Base-by-base conservation (phyloP, 2,888 invertebrate species). In the Drosophila villosipedis region DNA sequence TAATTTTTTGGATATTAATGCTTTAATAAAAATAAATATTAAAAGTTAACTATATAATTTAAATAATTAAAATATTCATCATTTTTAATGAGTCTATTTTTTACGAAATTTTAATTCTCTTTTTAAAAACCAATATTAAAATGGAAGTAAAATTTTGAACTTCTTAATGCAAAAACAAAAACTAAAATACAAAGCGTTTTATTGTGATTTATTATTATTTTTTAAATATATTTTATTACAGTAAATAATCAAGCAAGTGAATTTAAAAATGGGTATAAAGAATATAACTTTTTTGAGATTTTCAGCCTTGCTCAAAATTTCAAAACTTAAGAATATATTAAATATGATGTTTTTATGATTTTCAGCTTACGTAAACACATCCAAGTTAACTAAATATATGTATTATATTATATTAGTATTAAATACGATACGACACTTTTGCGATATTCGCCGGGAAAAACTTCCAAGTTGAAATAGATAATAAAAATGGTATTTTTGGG, bases 101-200 rank as follows among this genome's bases (percentile, higher is more conserved):
- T 1, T 12, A n/a, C n/a, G 5, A n/a, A 12, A 43, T 41, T 22
- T 6, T 0, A 7, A 14, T 22, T 22, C 43, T 22, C 3, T 0
- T 22, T 41, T 43, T 1, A 12, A 43, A 3, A 22, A 6, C 5
- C 1, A 22, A 43, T 43, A 43, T 43, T 22, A 3, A n/a, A n/a
- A 12, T n/a, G 1, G 0, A n/a, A 12, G 12, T 12, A 1, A 3
- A 22, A 22, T 43, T 1, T 3, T 6, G 3, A 6, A 22, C 16
- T 22, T 7, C 6, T 22, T 6, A 22, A 14, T 6, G 0, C 3
- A 3, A 14, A 14, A 3, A 12, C 5, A 6, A 22, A 3, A 3
- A 6, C 3, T 3, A 22, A 41, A 41, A 10, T 1, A 10, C 0
- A 0, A 10, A 41, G 14, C 2, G 31, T 31, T 2, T 2, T 31